Evolutionary conservation across 2,797 vertebrate genomes (phyloP), one percentile per base, ranked within the genome.

Genomic region (Podargus strigoides): DNA sequence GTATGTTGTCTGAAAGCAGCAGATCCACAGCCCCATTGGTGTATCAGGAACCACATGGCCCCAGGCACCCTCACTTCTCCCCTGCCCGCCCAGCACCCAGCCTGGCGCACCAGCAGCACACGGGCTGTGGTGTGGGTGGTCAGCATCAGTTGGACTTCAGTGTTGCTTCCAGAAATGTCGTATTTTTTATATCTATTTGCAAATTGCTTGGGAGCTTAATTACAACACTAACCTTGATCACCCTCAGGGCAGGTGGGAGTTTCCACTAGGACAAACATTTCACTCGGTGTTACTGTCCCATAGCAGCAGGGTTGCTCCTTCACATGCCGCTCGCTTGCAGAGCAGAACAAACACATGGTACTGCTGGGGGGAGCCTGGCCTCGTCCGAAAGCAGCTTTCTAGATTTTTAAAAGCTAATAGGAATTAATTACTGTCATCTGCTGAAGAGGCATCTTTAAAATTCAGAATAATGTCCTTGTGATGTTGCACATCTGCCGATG

Each of bases 311-410:
- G 16, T 3, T 78, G 53, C 79, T 89, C 5, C 42, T 68, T 81
- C 49, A 36, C 0, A 0, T 16, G n/a, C 53, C 6, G 15, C 49
- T 62, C 1, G 0, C 75, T 62, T 44, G 66, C 42, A 62, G 53
- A 44, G 26, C 63, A 68, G 63, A 86, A 37, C 32, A 73, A 80
- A 77, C 0, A 1, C 14, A 6, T 0, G 0, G 46, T 10, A 14
- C 15, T 75, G 42, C 62, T 6, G 44, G n/a, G 19, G 41, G 47
- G 26, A 90, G 36, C 58, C 83, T 75, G 62, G 59, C 55, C 53
- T 84, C 0, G 0, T 50, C 44, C 23, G 55, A 58, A 64, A 3
- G 0, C 41, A 59, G 41, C 46, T 84, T 87, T 75, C 64, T 49
- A 14, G 26, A 32, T 44, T 87, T 86, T 46, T 34, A 50, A 72